Percentiles rank a stretch among this genome's conserved stretches.
phyloP scores from a whole-genome alignment of 2,888 invertebrate genomes.

The Drosophila leonis region DNA sequence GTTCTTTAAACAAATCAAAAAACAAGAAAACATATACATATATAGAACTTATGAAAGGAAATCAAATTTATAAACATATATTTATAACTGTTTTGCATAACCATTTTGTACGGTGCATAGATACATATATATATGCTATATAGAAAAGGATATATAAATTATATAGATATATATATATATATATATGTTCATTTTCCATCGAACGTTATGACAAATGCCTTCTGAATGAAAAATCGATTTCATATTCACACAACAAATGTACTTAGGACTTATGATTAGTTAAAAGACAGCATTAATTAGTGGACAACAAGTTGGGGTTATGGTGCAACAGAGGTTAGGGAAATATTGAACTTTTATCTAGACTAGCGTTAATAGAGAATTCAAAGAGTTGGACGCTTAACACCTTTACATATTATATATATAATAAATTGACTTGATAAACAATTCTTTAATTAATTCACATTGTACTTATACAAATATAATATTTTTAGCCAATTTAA shows the following conservation, averaged over 20 bases:
- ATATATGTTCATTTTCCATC: conserved; percentile 31
- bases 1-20: neutral
- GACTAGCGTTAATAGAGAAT: conserved; percentile 47
- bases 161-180: conserved; percentile 14
- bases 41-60: conserved; percentile 8
- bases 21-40: neutral
- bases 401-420: conserved; percentile 8
- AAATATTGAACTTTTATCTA: conserved; percentile 48
- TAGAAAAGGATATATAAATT: conserved; percentile 4
- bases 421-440: conserved; percentile 38
- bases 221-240: conserved; percentile 45
- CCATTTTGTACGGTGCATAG: conserved; percentile 31
- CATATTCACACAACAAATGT: conserved; percentile 27
- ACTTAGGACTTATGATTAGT: conserved; percentile 31
- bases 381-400: conserved; percentile 27
- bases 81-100: conserved; percentile 43
- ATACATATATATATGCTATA: conserved; percentile 16
- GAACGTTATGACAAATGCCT: conserved; percentile 62
- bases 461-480: conserved; percentile 41
- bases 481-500: conserved; percentile 61
- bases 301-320: conserved; percentile 2
- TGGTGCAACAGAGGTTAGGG: conserved; percentile 40
- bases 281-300: conserved; percentile 10
- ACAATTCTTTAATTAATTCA: conserved; percentile 26
- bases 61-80: conserved; percentile 34